Base-by-base conservation (phyloP, 2,888 invertebrate species). In the Diplazon laetatorius region DNA sequence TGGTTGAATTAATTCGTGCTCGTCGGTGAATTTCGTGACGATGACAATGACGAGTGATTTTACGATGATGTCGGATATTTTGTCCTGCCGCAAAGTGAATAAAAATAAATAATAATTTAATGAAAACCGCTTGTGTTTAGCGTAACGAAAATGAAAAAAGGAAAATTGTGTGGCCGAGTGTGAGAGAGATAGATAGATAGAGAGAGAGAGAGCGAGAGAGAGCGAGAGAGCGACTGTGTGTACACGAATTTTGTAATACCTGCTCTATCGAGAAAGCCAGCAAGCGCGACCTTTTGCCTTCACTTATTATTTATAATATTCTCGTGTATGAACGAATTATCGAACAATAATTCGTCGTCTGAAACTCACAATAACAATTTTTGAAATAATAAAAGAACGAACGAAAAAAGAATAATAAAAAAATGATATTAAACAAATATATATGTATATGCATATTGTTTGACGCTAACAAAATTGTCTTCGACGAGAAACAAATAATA, bases 251-350 rank as follows among this genome's bases (percentile, higher is more conserved):
- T 76, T 71, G 60, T 71, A 76, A 60, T 42, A 50, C 30, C 42
- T 52, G 60, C 25, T 63, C 59, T 68, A 59, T 66, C 44, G 66
- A 50, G 66, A 71, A 71, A 18, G 50, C 18, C 52, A 57, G 25
- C n/a, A 16, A 48, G 70, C 37, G 60, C 42, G 66, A 60, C 46
- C 52, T 71, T 71, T 62, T 76, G 65, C 76, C 76, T 71, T 76
- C 20, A 37, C 71, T 3, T 66, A 52, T 76, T n/a, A 60, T 55
- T 71, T 60, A 30, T 55, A 30, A n/a, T 16, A 66, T 44, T 59
- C 57, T 57, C 57, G 46, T 48, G 42, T 10, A 39, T n/a, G n/a
- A 60, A 18, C 18, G 42, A 52, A 59, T 39, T 42, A 72, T 44
- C 63, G 69, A 39, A 60, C 68, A 22, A 62, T 39, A 37, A 66